Conservation (phyloP, 2,113 vertebrate species). For the Numida meleagris region DNA sequence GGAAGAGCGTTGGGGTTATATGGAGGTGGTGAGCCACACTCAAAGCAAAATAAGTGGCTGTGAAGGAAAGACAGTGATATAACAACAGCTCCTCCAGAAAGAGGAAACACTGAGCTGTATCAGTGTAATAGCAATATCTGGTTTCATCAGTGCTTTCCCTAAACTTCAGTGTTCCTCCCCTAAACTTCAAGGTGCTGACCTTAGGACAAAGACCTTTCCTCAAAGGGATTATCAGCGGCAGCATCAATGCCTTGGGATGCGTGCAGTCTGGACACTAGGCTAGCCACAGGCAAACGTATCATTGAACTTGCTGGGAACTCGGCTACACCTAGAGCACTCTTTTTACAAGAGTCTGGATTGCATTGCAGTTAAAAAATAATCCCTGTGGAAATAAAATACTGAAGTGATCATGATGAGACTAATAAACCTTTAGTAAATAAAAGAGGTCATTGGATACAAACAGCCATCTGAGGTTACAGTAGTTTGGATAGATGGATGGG, state of each 20-base stretch:
- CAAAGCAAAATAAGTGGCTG: neutral
- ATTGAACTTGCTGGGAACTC: neutral
- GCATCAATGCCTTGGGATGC: neutral
- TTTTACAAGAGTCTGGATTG: neutral
- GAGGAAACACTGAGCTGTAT: neutral
- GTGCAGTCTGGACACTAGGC: neutral
- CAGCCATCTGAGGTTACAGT: neutral
- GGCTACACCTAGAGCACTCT: neutral
- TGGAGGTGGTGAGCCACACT: neutral
- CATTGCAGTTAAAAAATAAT: constrained; percentile 20
- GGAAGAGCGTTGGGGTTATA: neutral
- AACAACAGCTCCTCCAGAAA: neutral
- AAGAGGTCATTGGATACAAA: neutral
- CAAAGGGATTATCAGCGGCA: neutral
- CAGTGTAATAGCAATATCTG: neutral
- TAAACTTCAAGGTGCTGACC: neutral
- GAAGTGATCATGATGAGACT: neutral
- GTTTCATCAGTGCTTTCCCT: neutral
- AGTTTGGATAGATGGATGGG: neutral
- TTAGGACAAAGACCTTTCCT: neutral
- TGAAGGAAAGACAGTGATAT: neutral
- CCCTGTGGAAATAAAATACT: constrained; percentile 5
- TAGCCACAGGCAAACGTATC: neutral
- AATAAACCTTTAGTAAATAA: neutral
- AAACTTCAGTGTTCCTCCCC: neutral